phyloP scores from a whole-genome alignment of 1,140 invertebrate genomes.

The Trinorchestia longiramus region DNA sequence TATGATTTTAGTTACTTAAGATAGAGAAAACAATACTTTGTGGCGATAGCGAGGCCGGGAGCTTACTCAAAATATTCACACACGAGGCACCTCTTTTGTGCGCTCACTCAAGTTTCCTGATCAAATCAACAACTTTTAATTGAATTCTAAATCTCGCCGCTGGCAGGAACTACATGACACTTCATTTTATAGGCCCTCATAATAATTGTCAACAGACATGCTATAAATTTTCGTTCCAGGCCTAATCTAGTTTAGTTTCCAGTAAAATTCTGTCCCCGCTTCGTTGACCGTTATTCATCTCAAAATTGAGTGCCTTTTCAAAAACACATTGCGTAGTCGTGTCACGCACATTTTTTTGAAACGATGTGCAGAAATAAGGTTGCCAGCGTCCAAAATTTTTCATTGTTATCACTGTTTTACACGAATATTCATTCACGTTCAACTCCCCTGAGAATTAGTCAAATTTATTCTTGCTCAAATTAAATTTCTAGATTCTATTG shows the following conservation, averaged over 20 bases:
- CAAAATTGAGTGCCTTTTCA: constrained; percentile 8
- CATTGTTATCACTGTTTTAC: not conserved
- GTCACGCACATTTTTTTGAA: not conserved
- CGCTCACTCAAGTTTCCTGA: not conserved
- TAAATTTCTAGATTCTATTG: not conserved
- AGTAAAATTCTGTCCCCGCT: not conserved
- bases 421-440: not conserved
- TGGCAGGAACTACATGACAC: not conserved
- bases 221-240: constrained; percentile 14
- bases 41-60: not conserved
- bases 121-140: constrained; percentile 53
- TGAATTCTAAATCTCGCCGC: constrained; percentile 23
- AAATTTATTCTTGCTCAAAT: not conserved
- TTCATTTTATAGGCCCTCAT: constrained; percentile 9
- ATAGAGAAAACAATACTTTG: not conserved
- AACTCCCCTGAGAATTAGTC: not conserved
- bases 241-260: constrained; percentile 7
- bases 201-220: not conserved
- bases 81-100: not conserved
- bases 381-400: not conserved
- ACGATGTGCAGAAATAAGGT: not conserved
- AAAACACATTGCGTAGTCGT: not conserved
- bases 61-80: not conserved
- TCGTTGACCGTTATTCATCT: not conserved
- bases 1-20: not conserved